phyloP scores from a whole-genome alignment of 1,140 invertebrate genomes.

The Schlechtendalia chinensis region DNA sequence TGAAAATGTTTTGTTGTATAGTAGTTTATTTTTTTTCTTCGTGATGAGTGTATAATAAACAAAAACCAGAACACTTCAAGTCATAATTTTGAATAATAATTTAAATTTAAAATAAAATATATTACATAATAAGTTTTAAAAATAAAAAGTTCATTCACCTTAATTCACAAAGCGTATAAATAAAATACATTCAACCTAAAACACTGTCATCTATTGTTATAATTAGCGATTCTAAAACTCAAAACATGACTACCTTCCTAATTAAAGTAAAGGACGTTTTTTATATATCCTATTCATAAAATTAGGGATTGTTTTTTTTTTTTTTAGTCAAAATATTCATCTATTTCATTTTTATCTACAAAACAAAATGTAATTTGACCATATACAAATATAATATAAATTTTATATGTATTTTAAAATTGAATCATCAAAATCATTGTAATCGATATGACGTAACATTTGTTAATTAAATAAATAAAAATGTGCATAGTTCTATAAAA shows the following conservation, averaged over 20 bases:
- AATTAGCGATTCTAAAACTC: conserved; percentile 13
- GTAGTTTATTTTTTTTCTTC: not conserved
- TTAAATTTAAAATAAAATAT: not conserved
- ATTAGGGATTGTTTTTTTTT: not conserved
- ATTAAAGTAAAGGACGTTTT: not conserved
- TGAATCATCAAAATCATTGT: too few relatives aligned
- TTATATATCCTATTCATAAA: not conserved
- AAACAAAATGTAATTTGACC: not conserved
- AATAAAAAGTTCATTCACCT: not conserved
- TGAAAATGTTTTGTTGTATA: too few relatives aligned
- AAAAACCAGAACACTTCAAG: too few relatives aligned
- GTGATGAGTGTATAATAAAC: too few relatives aligned
- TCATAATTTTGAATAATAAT: not conserved
- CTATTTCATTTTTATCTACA: not conserved
- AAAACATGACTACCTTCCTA: conserved; percentile 12
- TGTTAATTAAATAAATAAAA: too few relatives aligned
- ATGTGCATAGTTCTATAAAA: too few relatives aligned
- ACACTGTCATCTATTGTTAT: conserved; percentile 10
- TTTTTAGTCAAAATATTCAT: not conserved
- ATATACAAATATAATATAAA: too few relatives aligned
- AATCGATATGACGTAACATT: too few relatives aligned
- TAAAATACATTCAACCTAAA: not conserved
- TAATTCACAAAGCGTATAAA: conserved; percentile 7
- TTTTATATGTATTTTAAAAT: too few relatives aligned
- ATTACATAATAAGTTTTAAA: not conserved